phyloP scores from a whole-genome alignment of 1,140 invertebrate species.

The Helicoverpa armigera region DNA sequence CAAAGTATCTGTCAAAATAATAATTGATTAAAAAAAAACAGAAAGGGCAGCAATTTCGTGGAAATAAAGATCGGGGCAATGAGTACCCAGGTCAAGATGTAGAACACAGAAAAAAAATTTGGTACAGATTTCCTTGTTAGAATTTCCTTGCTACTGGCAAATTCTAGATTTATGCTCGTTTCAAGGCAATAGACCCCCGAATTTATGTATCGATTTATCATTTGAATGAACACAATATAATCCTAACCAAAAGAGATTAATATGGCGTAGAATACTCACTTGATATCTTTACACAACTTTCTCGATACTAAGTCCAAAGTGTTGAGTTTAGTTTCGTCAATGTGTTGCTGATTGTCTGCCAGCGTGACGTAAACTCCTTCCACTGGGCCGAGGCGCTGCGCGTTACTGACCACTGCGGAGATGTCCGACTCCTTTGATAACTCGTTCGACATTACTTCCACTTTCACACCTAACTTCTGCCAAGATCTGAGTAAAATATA shows the following conservation, averaged over 20 bases:
- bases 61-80: too few species aligned
- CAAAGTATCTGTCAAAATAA: slow-evolving; percentile 58
- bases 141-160: too few species aligned
- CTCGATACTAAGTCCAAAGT: slow-evolving; percentile 35
- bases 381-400: background rate
- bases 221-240: too few species aligned
- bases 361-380: slow-evolving; percentile 23
- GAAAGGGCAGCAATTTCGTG: background rate
- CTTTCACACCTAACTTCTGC: slow-evolving; percentile 1
- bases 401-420: background rate
- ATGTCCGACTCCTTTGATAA: slow-evolving; percentile 1
- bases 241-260: too few species aligned
- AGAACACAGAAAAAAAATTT: too few species aligned
- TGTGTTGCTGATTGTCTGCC: background rate
- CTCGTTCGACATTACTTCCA: background rate
- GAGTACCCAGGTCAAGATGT: too few species aligned
- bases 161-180: too few species aligned
- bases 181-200: too few species aligned
- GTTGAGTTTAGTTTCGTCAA: background rate
- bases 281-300: slow-evolving; percentile 35
- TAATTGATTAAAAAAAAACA: background rate
- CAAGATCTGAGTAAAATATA: background rate
- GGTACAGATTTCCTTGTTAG: too few species aligned
- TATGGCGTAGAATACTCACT: slow-evolving; percentile 31
- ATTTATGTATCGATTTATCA: too few species aligned